Percentiles rank a stretch among this genome's conserved stretches.
Conservation (phyloP, 2,113 vertebrate genomes). For the Cyrtonyx montezumae region DNA sequence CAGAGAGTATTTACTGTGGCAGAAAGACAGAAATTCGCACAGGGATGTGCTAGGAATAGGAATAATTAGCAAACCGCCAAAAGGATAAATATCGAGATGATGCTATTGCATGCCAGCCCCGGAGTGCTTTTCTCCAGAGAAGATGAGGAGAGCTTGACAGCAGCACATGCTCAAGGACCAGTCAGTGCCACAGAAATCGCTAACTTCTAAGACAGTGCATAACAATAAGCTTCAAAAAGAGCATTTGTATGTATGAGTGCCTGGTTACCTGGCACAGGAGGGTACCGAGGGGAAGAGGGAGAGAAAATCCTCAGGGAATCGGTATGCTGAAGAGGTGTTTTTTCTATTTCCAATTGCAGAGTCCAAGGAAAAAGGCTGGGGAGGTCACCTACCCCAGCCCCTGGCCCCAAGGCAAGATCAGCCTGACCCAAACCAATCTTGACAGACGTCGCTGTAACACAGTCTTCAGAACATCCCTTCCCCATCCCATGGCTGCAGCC, state of each 20-base stretch:
- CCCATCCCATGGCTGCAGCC: neutral
- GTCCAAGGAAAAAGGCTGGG: neutral
- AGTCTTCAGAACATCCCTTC: neutral
- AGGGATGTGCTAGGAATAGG: conserved; percentile 53
- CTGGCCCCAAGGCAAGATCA: neutral
- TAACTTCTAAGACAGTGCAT: conserved; percentile 20
- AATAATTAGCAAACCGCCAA: conserved; percentile 67
- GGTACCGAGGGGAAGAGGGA: neutral
- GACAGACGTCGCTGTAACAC: neutral
- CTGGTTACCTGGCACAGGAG: neutral
- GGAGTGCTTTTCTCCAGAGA: neutral
- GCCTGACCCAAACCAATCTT: conserved; percentile 2
- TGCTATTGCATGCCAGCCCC: conserved; percentile 10
- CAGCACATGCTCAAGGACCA: conserved; percentile 63
- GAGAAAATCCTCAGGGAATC: neutral
- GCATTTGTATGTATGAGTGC: neutral
- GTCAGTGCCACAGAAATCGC: conserved; percentile 23
- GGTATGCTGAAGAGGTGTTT: neutral
- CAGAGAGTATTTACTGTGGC: conserved; percentile 56
- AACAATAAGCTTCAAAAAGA: neutral
- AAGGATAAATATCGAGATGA: conserved; percentile 66
- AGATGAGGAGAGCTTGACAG: conserved; percentile 28
- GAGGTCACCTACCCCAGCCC: conserved; percentile 12
- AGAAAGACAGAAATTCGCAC: conserved; percentile 18
- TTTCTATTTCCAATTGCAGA: neutral